These are phyloP conservation scores for Pangasius mekongensis DNA, from an alignment of 2,797 vertebrate species.

Conservation along the genomic window DNA sequence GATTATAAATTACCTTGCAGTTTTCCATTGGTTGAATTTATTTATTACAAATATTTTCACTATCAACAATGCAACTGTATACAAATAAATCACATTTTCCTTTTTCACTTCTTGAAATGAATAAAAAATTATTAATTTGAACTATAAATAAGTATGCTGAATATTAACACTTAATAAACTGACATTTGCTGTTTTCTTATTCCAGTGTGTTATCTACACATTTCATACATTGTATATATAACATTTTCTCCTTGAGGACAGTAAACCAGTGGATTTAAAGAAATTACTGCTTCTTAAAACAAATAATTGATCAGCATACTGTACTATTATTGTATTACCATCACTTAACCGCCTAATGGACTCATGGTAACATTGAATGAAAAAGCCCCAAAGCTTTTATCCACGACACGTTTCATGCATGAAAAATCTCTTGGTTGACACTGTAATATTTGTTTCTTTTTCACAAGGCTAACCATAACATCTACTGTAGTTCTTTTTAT, in stretches of 20 bases:
- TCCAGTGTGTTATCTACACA: background rate
- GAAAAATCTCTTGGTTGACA: background rate
- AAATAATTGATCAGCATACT: background rate
- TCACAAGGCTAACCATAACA: background rate
- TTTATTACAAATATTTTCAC: background rate
- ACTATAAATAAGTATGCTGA: background rate
- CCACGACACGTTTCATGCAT: background rate
- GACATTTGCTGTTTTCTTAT: background rate
- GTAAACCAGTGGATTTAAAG: background rate
- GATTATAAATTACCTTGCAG: background rate
- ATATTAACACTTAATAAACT: background rate
- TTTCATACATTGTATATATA: background rate
- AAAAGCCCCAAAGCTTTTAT: constrained; percentile 46
- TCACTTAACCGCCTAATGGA: constrained; percentile 53
- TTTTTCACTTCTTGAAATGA: background rate
- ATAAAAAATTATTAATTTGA: background rate
- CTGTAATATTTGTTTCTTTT: background rate
- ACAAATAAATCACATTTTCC: background rate
- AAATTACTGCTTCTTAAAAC: background rate
- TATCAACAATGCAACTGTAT: background rate
- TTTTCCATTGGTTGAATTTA: background rate
- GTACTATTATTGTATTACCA: background rate
- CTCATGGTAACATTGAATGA: constrained; percentile 56
- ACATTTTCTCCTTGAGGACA: background rate
- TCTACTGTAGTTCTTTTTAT: background rate